Evolutionary conservation across 2,888 invertebrate genomes (phyloP).

Genomic region (Chloroclysta siterata): DNA sequence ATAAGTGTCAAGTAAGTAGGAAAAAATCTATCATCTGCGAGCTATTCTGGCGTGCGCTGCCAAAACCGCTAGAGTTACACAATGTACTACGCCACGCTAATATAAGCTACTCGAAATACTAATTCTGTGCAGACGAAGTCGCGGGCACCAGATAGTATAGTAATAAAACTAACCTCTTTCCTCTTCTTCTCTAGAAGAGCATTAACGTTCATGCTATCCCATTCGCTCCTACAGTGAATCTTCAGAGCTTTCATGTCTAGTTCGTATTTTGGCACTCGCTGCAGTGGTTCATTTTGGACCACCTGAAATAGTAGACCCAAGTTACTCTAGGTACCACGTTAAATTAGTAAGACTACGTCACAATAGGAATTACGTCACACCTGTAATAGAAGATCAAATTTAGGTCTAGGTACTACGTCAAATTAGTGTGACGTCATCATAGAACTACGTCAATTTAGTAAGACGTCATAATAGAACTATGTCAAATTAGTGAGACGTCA

Average conservation of each 20-base stretch:
- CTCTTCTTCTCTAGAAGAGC: constrained; percentile 69
- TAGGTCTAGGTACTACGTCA: no score
- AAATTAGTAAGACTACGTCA: background rate
- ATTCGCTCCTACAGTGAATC: constrained; percentile 67
- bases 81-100: no score
- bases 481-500: no score
- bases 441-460: background rate
- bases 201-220: constrained; percentile 66
- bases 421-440: background rate
- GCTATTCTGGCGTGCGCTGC: no score
- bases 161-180: constrained; percentile 60
- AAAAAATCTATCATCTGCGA: no score
- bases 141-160: no score
- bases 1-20: no score
- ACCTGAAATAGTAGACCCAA: constrained; percentile 50
- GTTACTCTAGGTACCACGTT: background rate
- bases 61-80: no score
- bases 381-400: background rate
- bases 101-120: no score
- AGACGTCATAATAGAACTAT: no score
- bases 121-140: no score
- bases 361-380: background rate
- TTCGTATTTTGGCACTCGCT: constrained; percentile 62
- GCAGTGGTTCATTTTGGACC: constrained; percentile 66
- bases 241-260: constrained; percentile 67